Conservation (phyloP, 2,797 vertebrate species). For the Dromococcyx pavoninus region DNA sequence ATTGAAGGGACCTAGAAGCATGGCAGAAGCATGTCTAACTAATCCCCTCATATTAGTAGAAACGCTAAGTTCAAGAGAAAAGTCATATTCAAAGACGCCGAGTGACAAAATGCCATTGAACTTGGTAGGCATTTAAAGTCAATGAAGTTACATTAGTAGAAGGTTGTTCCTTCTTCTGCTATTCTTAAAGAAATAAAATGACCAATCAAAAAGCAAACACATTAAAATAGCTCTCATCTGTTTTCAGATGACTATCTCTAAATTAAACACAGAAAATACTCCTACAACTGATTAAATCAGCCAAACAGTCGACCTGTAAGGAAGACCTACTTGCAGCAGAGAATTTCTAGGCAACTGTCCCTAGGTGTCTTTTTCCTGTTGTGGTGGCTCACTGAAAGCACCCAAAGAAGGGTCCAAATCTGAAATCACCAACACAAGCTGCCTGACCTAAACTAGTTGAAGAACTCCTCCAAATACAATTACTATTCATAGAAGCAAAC, state of each 20-base stretch:
- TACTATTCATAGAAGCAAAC: not conserved
- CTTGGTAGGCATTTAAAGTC: constrained; percentile 64
- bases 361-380: not conserved
- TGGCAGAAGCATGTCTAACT: not conserved
- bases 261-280: not conserved
- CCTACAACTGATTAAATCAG: not conserved
- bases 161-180: constrained; percentile 41
- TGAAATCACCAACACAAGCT: not conserved
- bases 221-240: not conserved
- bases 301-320: not conserved
- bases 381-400: not conserved
- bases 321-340: not conserved
- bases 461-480: not conserved
- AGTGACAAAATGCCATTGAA: constrained; percentile 71
- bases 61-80: constrained; percentile 49
- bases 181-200: constrained; percentile 24
- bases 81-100: constrained; percentile 69
- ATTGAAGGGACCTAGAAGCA: constrained; percentile 50
- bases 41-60: constrained; percentile 46
- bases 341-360: not conserved
- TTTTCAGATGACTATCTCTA: not conserved
- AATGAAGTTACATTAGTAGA: constrained; percentile 67
- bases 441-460: not conserved
- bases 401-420: not conserved
- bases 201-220: not conserved